These are phyloP conservation scores for Acromyrmex echinatior DNA, from an alignment of 1,140 invertebrate species.

Conservation along the genomic window DNA sequence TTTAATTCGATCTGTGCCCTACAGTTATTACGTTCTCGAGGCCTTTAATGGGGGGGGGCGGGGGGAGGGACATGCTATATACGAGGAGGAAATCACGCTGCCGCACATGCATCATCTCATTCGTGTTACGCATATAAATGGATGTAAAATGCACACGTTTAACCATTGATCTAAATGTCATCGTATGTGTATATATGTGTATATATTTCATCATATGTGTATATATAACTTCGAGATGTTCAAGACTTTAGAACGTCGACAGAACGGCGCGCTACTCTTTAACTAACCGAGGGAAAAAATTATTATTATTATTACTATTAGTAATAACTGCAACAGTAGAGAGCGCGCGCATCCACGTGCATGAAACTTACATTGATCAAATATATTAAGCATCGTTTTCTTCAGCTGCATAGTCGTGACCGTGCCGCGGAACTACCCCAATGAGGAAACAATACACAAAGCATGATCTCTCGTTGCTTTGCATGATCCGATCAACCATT, in stretches of 20 bases:
- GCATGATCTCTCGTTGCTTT: constrained; percentile 60
- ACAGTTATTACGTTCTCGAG: constrained; percentile 64
- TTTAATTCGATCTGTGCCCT: constrained; percentile 57
- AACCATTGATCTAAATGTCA: not conserved
- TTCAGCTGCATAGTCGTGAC: constrained; percentile 83
- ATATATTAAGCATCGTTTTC: constrained; percentile 84
- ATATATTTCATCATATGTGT: not conserved
- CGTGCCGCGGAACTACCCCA: constrained; percentile 58
- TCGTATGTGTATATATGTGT: no score
- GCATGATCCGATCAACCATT: constrained; percentile 48
- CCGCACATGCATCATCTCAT: constrained; percentile 28
- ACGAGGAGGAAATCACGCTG: constrained; percentile 69
- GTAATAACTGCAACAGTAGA: no score
- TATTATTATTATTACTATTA: constrained; percentile 3
- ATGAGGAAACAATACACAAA: constrained; percentile 61
- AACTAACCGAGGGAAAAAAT: not conserved
- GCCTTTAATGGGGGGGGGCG: constrained; percentile 64
- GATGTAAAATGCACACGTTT: not conserved
- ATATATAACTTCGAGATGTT: not conserved
- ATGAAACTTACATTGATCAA: constrained; percentile 82
- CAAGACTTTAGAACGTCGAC: not conserved
- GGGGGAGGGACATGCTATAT: constrained; percentile 49
- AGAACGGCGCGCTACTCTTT: not conserved
- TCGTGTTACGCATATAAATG: constrained; percentile 41
- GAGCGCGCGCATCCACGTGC: no score